Conservation (phyloP, 2,797 vertebrate genomes). For the Rhadinocentrus ornatus region DNA sequence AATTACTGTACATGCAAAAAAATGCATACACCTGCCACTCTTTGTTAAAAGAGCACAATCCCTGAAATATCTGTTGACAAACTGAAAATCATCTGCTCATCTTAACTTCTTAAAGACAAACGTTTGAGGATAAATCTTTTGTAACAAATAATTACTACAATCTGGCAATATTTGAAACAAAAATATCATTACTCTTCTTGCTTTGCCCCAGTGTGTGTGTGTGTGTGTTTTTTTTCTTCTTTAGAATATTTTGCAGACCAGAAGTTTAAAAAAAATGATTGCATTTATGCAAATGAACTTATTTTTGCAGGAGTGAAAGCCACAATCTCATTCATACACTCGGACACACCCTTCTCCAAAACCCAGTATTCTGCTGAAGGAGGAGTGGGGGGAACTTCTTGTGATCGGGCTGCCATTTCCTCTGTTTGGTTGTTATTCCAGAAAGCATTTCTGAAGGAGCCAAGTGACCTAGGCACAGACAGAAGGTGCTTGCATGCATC, state of each 20-base stretch:
- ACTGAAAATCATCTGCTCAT: no score
- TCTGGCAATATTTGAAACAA: no score
- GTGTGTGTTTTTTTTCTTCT: background rate
- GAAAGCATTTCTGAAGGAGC: constrained; percentile 77
- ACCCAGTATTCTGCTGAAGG: constrained; percentile 43
- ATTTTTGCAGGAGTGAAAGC: background rate
- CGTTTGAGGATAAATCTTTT: no score
- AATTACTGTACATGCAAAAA: no score
- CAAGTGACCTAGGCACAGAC: constrained; percentile 80
- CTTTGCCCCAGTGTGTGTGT: no score
- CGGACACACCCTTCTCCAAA: constrained; percentile 42
- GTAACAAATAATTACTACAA: no score
- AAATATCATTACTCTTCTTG: background rate
- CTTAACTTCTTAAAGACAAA: no score
- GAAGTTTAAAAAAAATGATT: background rate
- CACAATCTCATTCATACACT: constrained; percentile 14
- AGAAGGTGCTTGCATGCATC: constrained; percentile 76
- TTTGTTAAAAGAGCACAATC: no score
- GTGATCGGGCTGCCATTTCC: constrained; percentile 83
- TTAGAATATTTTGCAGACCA: background rate
- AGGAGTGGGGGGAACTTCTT: constrained; percentile 59
- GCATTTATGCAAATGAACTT: background rate
- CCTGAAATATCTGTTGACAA: no score
- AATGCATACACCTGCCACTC: no score
- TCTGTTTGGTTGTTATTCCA: constrained; percentile 80